These are phyloP conservation scores for Battus philenor DNA, from an alignment of 1,140 invertebrate species.

Conservation along the genomic window DNA sequence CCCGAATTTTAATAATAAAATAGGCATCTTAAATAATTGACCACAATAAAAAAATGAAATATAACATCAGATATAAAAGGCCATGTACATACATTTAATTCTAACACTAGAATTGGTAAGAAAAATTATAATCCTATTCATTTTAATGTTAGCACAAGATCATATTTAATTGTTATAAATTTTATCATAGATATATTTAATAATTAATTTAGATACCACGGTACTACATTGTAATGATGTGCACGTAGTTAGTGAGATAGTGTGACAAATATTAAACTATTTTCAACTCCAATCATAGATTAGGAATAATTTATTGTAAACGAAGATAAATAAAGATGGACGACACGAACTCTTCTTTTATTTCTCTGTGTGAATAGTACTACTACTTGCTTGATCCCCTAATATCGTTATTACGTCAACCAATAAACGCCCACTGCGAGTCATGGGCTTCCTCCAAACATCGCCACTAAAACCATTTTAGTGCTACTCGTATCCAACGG, in stretches of 20 bases:
- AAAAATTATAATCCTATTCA: neutral
- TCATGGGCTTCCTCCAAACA: too few relatives aligned
- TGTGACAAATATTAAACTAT: neutral
- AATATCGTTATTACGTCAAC: too few relatives aligned
- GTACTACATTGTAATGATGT: conserved; percentile 2
- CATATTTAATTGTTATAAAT: neutral
- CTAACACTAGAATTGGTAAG: too few relatives aligned
- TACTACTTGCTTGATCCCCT: too few relatives aligned
- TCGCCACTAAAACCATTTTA: too few relatives aligned
- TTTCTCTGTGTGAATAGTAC: neutral
- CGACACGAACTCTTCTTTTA: conserved; percentile 1
- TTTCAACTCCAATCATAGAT: conserved; percentile 10
- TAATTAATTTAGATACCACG: neutral
- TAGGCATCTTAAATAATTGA: too few relatives aligned
- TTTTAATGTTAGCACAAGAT: neutral
- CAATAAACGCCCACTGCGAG: too few relatives aligned
- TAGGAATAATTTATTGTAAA: conserved; percentile 6
- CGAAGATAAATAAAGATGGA: conserved; percentile 1
- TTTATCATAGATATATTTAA: conserved; percentile 2
- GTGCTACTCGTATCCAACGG: too few relatives aligned
- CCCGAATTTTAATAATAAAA: neutral
- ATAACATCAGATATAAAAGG: too few relatives aligned
- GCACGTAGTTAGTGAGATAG: conserved; percentile 10
- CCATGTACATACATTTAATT: too few relatives aligned
- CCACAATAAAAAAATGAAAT: too few relatives aligned